Percentiles rank a stretch among this genome's conserved stretches.
phyloP scores from a whole-genome alignment of 1,140 invertebrate genomes.

The Euura lappo region DNA sequence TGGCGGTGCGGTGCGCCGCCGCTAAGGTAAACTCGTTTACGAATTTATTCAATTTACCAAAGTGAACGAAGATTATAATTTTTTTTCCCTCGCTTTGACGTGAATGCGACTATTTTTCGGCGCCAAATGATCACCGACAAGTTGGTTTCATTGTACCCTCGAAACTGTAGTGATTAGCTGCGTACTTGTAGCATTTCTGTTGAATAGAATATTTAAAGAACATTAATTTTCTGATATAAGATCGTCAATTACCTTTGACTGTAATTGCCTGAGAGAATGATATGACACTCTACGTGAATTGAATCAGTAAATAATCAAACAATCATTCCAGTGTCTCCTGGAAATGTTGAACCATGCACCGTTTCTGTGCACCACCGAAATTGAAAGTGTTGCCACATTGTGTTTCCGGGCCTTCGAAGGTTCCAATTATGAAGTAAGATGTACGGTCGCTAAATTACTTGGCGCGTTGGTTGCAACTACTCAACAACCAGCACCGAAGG shows the following conservation, averaged over 20 bases:
- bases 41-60: conserved; percentile 10
- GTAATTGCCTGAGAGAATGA: no score
- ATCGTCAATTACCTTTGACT: no score
- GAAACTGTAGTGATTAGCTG: no score
- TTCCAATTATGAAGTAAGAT: conserved; percentile 93
- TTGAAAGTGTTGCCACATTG: conserved; percentile 87
- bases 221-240: no score
- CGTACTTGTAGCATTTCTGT: no score
- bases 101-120: no score
- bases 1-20: conserved; percentile 88
- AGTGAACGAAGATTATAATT: background rate
- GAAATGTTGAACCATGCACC: conserved; percentile 89
- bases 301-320: background rate
- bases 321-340: conserved; percentile 73
- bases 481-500: conserved; percentile 63
- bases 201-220: no score
- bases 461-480: conserved; percentile 87
- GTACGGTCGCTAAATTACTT: conserved; percentile 88
- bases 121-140: no score
- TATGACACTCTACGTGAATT: no score
- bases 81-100: no score
- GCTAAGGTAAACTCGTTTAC: conserved; percentile 66
- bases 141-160: no score
- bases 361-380: conserved; percentile 87
- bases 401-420: conserved; percentile 93